Evolutionary conservation across 2,113 vertebrate genomes (phyloP).

Genomic region (Nanorana parkeri): DNA sequence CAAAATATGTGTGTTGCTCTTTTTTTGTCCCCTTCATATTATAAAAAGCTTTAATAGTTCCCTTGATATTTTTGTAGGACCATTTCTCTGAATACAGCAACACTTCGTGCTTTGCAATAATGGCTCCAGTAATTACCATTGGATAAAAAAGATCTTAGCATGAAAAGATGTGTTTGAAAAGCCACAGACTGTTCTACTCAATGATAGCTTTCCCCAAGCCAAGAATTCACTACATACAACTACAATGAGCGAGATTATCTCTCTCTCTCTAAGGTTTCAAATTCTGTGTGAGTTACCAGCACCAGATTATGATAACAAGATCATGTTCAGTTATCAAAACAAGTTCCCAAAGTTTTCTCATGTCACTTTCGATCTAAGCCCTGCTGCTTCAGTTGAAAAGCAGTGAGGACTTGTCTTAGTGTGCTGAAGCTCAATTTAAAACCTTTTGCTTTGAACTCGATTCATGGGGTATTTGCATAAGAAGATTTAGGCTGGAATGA

Average conservation of each 20-base stretch:
- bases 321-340: slow-evolving; percentile 96
- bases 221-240: slow-evolving; percentile 89
- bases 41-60: slow-evolving; percentile 46
- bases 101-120: slow-evolving; percentile 74
- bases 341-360: slow-evolving; percentile 99
- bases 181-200: slow-evolving; percentile 83
- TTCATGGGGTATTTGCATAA: slow-evolving; percentile 99
- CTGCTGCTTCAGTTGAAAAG: slow-evolving; percentile 74
- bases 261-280: slow-evolving; percentile 86
- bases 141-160: slow-evolving; percentile 87
- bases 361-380: slow-evolving; percentile 92
- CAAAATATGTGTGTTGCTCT: slow-evolving; percentile 45
- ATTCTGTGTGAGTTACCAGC: slow-evolving; percentile 89
- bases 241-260: slow-evolving; percentile 95
- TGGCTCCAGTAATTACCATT: slow-evolving; percentile 86
- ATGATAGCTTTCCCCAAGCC: slow-evolving; percentile 82
- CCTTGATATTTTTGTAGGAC: slow-evolving; percentile 44
- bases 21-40: slow-evolving; percentile 25
- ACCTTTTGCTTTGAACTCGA: slow-evolving; percentile 93
- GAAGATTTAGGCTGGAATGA: slow-evolving; percentile 95
- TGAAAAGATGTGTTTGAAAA: slow-evolving; percentile 86
- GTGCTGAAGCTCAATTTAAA: slow-evolving; percentile 89
- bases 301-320: slow-evolving; percentile 97
- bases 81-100: slow-evolving; percentile 55
- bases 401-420: slow-evolving; percentile 74